Percentiles rank a stretch among this genome's conserved stretches.
These are phyloP conservation scores for Bothrops jararaca DNA, from an alignment of 2,113 vertebrate species.

Conservation along the genomic window DNA sequence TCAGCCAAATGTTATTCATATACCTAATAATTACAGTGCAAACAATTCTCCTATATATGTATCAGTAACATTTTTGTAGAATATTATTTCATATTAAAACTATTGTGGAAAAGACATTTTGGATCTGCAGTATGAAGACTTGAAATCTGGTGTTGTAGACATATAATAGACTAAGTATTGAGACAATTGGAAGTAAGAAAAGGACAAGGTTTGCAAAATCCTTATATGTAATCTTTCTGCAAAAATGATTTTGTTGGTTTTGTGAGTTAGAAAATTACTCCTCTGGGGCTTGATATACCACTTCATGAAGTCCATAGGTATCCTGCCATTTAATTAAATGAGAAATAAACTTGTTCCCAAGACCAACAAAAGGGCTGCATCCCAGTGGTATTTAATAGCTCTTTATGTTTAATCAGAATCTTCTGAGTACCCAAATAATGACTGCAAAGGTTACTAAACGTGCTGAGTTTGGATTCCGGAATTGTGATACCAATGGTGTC, in stretches of 20 bases:
- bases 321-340: constrained; percentile 34
- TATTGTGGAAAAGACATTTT: background rate
- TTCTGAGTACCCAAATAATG: constrained; percentile 24
- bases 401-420: constrained; percentile 30
- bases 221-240: background rate
- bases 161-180: background rate
- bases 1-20: background rate
- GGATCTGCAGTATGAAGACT: background rate
- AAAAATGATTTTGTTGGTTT: constrained; percentile 5
- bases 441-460: constrained; percentile 11
- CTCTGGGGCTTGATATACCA: background rate
- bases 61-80: background rate
- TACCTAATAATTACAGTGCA: background rate
- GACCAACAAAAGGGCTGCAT: background rate
- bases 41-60: background rate
- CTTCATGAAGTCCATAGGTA: constrained; percentile 13
- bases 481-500: background rate
- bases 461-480: constrained; percentile 4
- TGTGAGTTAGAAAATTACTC: constrained; percentile 11
- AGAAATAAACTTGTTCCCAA: constrained; percentile 18
- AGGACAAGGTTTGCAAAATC: background rate
- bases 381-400: constrained; percentile 26
- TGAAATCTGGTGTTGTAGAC: background rate
- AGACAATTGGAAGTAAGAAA: background rate
- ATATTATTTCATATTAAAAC: background rate